These are phyloP conservation scores for Hyperoplus lanceolatus DNA, from an alignment of 2,797 vertebrate genomes.

Conservation along the genomic window DNA sequence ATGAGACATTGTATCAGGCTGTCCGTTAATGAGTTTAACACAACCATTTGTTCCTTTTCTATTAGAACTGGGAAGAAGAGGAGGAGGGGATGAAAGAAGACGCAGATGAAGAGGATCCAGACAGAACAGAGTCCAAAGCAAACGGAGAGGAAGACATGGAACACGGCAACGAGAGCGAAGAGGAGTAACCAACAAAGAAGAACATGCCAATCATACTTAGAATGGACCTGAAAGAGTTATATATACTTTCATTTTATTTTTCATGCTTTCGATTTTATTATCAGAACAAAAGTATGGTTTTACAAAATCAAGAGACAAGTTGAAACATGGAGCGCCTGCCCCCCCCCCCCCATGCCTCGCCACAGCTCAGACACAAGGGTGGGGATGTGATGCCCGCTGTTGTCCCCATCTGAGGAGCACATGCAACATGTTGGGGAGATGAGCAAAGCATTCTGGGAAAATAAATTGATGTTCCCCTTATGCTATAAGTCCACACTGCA, in stretches of 20 bases:
- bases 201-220: constrained; percentile 42
- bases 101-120: constrained; percentile 75
- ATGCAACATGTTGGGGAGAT: constrained; percentile 13
- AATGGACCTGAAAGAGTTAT: constrained; percentile 84
- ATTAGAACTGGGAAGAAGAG: constrained; percentile 93
- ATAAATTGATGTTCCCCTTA: constrained; percentile 10
- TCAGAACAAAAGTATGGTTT: constrained; percentile 73
- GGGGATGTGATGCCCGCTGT: neutral
- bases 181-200: constrained; percentile 84
- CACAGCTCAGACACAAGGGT: constrained; percentile 16
- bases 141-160: constrained; percentile 97
- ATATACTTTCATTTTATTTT: constrained; percentile 88
- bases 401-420: constrained; percentile 17
- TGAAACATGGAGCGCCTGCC: constrained; percentile 9
- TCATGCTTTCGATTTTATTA: constrained; percentile 86
- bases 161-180: constrained; percentile 95
- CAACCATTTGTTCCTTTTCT: constrained; percentile 14
- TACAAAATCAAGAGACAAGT: constrained; percentile 68
- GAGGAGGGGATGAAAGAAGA: constrained; percentile 73
- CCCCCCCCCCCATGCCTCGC: neutral
- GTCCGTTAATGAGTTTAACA: neutral
- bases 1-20: neutral
- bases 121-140: constrained; percentile 89
- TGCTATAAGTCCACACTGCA: constrained; percentile 17
- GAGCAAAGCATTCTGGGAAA: constrained; percentile 22